phyloP scores from a whole-genome alignment of 2,888 invertebrate species.

The Drosophila neotestacea region DNA sequence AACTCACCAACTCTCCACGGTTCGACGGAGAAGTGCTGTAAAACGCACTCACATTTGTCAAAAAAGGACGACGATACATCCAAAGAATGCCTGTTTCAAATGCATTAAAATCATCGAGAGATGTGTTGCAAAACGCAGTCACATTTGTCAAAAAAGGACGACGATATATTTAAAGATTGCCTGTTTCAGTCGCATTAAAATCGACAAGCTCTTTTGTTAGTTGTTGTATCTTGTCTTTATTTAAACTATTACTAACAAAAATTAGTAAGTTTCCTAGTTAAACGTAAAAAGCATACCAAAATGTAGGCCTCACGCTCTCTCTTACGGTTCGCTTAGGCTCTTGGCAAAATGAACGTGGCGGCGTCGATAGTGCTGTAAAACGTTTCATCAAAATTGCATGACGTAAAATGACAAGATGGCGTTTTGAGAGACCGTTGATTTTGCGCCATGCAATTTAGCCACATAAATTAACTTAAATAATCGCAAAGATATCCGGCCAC shows the following conservation, averaged over 20 bases:
- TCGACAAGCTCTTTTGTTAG: not conserved
- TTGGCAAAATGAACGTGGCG: conserved; percentile 64
- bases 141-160: no score
- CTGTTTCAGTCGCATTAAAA: not conserved
- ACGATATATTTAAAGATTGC: no score
- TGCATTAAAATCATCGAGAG: not conserved
- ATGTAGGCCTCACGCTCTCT: conserved; percentile 50
- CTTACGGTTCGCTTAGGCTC: conserved; percentile 49
- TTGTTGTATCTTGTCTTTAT: conserved; percentile 59
- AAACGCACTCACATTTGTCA: not conserved
- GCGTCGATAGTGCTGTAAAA: conserved; percentile 44
- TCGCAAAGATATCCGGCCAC: conserved; percentile 49
- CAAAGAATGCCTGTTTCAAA: not conserved
- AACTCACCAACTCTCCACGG: no score
- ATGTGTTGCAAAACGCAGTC: no score
- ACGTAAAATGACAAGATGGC: conserved; percentile 32
- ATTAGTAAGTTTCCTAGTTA: conserved; percentile 77
- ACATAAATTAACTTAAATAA: conserved; percentile 52
- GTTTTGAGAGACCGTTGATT: conserved; percentile 3
- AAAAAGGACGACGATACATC: not conserved
- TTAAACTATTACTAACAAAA: conserved; percentile 69
- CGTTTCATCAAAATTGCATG: conserved; percentile 44
- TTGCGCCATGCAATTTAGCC: conserved; percentile 51
- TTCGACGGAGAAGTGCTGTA: conserved; percentile 31
- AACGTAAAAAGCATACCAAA: conserved; percentile 58